These are phyloP conservation scores for Thermophis baileyi DNA, from an alignment of 2,113 vertebrate genomes.

Conservation along the genomic window DNA sequence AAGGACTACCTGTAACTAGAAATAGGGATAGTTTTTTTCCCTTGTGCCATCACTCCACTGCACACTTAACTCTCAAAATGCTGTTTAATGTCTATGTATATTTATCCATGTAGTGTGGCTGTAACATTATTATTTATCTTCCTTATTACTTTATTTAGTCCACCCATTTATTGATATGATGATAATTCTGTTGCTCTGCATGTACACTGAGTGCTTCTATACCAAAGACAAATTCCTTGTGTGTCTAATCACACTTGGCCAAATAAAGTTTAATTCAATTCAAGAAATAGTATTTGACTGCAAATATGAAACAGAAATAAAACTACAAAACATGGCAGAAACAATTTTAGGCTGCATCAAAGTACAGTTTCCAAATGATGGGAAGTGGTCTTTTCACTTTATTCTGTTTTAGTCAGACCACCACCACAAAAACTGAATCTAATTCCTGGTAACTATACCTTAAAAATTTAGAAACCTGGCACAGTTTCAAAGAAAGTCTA, in stretches of 20 bases:
- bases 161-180: not conserved
- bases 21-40: not conserved
- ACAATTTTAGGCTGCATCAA: not conserved
- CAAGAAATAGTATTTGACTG: not conserved
- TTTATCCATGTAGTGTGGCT: not conserved
- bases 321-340: not conserved
- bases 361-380: not conserved
- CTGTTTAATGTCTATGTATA: not conserved
- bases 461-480: not conserved
- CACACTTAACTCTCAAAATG: not conserved
- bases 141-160: not conserved
- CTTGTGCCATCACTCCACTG: not conserved
- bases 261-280: no score
- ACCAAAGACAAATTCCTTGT: not conserved
- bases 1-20: not conserved
- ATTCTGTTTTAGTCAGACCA: not conserved
- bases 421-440: not conserved
- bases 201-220: not conserved
- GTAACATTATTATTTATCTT: not conserved
- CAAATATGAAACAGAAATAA: not conserved
- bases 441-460: not conserved
- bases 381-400: not conserved
- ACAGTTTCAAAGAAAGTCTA: not conserved
- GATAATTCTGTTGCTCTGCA: not conserved
- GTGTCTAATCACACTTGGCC: no score